These are phyloP conservation scores for Sminthurides aquaticus DNA, from an alignment of 2,888 invertebrate genomes.

Conservation along the genomic window DNA sequence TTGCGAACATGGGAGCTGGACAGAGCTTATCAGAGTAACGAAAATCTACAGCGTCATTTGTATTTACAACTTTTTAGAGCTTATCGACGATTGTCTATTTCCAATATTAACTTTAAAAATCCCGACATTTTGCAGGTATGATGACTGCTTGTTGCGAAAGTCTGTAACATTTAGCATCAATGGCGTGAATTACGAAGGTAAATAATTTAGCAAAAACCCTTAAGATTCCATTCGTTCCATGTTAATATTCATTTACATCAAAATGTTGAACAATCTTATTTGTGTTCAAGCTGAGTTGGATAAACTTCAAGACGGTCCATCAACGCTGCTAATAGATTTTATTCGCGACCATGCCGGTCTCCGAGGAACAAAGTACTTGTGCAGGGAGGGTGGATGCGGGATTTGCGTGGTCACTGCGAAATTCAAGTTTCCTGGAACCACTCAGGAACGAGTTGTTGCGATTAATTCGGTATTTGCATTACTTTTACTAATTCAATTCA, in stretches of 20 bases:
- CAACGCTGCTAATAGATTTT: slow-evolving; percentile 53
- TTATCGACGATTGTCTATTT: no score
- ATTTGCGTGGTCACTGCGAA: slow-evolving; percentile 55
- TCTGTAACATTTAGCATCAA: background rate
- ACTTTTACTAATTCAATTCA: background rate
- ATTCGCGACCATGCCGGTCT: slow-evolving; percentile 57
- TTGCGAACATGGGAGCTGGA: no score
- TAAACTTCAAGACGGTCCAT: slow-evolving; percentile 1
- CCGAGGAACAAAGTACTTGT: slow-evolving; percentile 64
- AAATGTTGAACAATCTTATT: no score
- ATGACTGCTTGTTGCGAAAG: background rate
- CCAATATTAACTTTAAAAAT: no score
- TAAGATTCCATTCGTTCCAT: background rate
- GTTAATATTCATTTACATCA: background rate
- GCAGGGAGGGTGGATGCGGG: slow-evolving; percentile 66
- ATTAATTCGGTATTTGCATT: slow-evolving; percentile 58
- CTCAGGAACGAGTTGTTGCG: slow-evolving; percentile 52
- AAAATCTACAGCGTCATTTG: no score
- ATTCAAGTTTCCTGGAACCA: slow-evolving; percentile 50
- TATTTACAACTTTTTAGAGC: no score
- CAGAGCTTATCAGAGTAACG: no score
- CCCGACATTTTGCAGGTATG: background rate
- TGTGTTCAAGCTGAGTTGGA: background rate
- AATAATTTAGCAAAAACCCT: background rate
- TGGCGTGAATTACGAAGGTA: background rate